phyloP scores from a whole-genome alignment of 2,113 vertebrate species.

The Chitala chitala region DNA sequence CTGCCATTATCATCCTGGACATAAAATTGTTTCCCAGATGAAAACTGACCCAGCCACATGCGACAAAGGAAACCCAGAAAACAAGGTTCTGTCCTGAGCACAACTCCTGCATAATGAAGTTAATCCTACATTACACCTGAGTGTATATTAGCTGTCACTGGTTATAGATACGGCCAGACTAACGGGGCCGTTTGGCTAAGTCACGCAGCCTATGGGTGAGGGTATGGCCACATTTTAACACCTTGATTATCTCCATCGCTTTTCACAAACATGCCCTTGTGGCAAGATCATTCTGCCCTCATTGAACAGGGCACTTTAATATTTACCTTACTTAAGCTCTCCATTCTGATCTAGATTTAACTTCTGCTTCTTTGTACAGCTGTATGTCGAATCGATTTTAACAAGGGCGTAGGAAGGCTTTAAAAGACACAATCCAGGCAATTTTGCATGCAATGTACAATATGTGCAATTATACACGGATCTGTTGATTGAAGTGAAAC shows the following conservation, averaged over 20 bases:
- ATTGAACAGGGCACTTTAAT: not conserved
- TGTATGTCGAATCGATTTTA: not conserved
- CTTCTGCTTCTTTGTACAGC: not conserved
- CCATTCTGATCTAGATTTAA: not conserved
- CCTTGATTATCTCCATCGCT: not conserved
- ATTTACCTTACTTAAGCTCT: not conserved
- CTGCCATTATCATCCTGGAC: conserved; percentile 1
- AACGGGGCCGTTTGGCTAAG: not conserved
- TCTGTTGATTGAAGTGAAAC: not conserved
- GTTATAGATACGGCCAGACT: not conserved
- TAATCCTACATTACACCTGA: not conserved
- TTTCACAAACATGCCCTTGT: not conserved
- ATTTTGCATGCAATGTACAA: not conserved
- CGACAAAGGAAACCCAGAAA: not conserved
- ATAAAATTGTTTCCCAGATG: conserved; percentile 12
- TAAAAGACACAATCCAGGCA: not conserved
- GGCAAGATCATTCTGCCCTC: not conserved
- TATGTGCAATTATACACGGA: not conserved
- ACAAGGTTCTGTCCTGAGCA: conserved; percentile 4
- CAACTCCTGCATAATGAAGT: not conserved
- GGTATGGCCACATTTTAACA: not conserved
- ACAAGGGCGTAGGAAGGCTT: not conserved
- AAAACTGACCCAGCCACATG: not conserved
- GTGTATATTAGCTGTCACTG: conserved; percentile 3
- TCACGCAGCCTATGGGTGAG: not conserved